Evolutionary conservation across 2,888 invertebrate genomes (phyloP), one percentile per base, ranked within the genome.

Genomic region (Aphodius granarius): DNA sequence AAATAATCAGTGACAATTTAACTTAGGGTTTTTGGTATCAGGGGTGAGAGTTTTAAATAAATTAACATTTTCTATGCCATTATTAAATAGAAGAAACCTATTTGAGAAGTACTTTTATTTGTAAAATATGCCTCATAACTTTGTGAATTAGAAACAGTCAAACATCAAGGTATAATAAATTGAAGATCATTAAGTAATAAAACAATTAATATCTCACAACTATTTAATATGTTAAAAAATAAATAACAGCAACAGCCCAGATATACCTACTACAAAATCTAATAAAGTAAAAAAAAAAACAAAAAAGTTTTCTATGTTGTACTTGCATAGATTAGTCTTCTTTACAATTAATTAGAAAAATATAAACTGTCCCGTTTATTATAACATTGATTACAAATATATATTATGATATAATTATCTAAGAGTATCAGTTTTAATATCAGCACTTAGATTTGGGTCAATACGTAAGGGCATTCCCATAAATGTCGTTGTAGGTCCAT

Each of bases 381-480:
- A 9, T 13, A 43, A 43, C 43, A 43, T 43, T 43, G 6, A 43
- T 43, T 43, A 43, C 13, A 43, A 43, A 43, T 43, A 23, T 5
- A 43, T 43, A 43, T n/a, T 43, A 43, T 43, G 13, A 43, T 9
- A 9, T 43, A 43, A 9, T 43, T 43, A 43, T 43, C 43, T 43
- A 43, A 3, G 43, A 43, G 43, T 43, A 43, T 43, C 43, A 43
- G 43, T 13, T 43, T 43, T 43, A 43, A 43, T 43, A 43, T 43
- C 43, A 0, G 43, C 4, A 13, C 6, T 43, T 43, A 43, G 43
- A 43, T 43, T 43, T 3, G 43, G 43, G 43, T 43, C 43, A 43
- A 43, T 43, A 71, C 43, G 72, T 72, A 94, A 87, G 13, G 95
- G 95, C 90, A 94, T 92, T 66, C 95, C 95, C 95, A 95, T 94